Evolutionary conservation across 2,888 invertebrate genomes (phyloP).

Genomic region (Aplocera efformata): DNA sequence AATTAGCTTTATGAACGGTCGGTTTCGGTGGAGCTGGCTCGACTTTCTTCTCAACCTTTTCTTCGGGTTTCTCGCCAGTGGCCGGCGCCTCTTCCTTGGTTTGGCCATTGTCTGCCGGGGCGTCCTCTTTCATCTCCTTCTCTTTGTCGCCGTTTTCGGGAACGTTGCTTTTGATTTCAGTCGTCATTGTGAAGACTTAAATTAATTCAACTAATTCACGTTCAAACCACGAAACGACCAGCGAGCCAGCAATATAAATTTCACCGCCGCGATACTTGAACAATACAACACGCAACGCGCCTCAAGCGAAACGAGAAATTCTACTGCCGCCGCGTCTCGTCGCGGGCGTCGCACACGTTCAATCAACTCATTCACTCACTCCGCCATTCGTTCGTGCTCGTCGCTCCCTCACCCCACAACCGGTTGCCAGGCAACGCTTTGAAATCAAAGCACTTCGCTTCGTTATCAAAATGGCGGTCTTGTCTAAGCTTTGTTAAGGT

Average conservation of each 20-base stretch:
- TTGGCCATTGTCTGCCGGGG: conserved; percentile 70
- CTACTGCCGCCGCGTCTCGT: conserved; percentile 30
- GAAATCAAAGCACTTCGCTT: conserved; percentile 22
- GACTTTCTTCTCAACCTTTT: conserved; percentile 74
- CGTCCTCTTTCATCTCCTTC: conserved; percentile 79
- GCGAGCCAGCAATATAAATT: conserved; percentile 1
- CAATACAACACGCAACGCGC: neutral
- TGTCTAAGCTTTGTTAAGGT: too few relatives aligned
- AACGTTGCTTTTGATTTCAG: conserved; percentile 87
- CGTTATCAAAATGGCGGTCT: too few relatives aligned
- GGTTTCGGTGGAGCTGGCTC: conserved; percentile 87
- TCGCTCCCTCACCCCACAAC: too few relatives aligned
- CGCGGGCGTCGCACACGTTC: too few relatives aligned
- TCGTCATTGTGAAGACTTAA: conserved; percentile 81
- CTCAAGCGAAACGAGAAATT: conserved; percentile 5
- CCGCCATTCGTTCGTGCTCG: too few relatives aligned
- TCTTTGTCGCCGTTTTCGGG: conserved; percentile 83
- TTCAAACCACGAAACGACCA: conserved; percentile 6
- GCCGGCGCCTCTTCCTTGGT: conserved; percentile 64
- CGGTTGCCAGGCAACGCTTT: conserved; percentile 37
- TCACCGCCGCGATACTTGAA: neutral
- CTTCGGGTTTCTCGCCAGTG: conserved; percentile 74
- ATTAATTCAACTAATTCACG: conserved; percentile 3
- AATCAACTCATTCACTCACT: too few relatives aligned
- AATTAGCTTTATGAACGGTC: conserved; percentile 92